A percentile compares a stretch with the other conserved stretches of the same genome.
phyloP scores from a whole-genome alignment of 64 coral and sea anemone species.

The Pocillopora damicornis region DNA sequence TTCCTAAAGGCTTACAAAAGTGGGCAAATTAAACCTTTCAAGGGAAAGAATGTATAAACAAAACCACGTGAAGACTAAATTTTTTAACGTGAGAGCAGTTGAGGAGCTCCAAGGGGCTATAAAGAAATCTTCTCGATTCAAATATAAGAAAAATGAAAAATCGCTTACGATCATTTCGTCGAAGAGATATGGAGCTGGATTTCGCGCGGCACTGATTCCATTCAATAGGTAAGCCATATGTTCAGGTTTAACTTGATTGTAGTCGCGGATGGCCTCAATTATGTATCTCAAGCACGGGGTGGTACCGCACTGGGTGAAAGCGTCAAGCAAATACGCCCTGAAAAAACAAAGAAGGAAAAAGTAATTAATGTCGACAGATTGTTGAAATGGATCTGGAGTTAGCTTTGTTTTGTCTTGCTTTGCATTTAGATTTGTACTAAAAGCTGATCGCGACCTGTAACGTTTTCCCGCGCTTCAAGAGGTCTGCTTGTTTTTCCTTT shows the following conservation, averaged over 20 bases:
- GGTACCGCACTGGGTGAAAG: conserved; percentile 64
- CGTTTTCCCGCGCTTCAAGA: too few species aligned
- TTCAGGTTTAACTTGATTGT: conserved; percentile 32
- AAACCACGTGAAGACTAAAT: too few species aligned
- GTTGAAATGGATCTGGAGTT: too few species aligned
- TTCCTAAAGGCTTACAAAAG: neutral
- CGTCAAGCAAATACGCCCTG: conserved; percentile 71
- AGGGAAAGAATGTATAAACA: too few species aligned
- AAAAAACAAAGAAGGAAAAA: neutral
- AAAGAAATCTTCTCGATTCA: too few species aligned
- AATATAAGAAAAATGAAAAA: neutral
- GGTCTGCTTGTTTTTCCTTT: too few species aligned
- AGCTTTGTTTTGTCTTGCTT: too few species aligned
- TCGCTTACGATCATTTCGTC: conserved; percentile 27
- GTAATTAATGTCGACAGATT: neutral
- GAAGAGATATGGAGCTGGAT: conserved; percentile 37
- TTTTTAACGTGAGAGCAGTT: too few species aligned
- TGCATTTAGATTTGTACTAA: too few species aligned
- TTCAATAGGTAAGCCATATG: conserved; percentile 26
- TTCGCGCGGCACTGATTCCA: conserved; percentile 29
- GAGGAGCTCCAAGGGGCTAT: too few species aligned
- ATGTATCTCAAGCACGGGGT: conserved; percentile 38
- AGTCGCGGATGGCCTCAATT: conserved; percentile 1
- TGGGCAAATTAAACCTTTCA: too few species aligned
- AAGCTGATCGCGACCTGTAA: too few species aligned